phyloP scores from a whole-genome alignment of 2,888 invertebrate species.

The Pyrrhia umbra region DNA sequence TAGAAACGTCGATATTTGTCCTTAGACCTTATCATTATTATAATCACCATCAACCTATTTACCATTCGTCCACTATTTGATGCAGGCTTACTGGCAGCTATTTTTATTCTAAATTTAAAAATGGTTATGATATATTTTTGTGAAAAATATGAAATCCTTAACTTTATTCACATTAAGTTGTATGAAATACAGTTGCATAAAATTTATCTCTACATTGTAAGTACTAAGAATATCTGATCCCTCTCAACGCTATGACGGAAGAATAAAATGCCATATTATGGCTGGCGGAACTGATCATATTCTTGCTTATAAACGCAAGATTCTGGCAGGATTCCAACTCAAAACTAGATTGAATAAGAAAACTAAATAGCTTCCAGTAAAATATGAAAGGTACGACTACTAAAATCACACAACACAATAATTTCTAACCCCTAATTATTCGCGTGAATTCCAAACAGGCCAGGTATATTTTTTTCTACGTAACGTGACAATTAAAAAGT shows the following conservation, averaged over 20 bases:
- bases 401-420: not conserved
- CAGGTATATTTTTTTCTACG: constrained; percentile 20
- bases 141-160: not conserved
- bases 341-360: constrained; percentile 46
- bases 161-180: not conserved
- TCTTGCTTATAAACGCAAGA: constrained; percentile 49
- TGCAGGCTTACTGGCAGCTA: too few relatives aligned
- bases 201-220: constrained; percentile 34
- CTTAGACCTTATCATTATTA: too few relatives aligned
- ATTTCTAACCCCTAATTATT: constrained; percentile 35
- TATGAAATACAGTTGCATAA: not conserved
- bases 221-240: constrained; percentile 39
- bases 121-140: too few relatives aligned
- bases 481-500: constrained; percentile 39
- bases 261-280: constrained; percentile 51
- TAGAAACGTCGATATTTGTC: too few relatives aligned
- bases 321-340: constrained; percentile 46
- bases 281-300: constrained; percentile 47
- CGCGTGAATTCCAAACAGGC: constrained; percentile 35
- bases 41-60: too few relatives aligned
- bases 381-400: constrained; percentile 14
- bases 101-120: too few relatives aligned
- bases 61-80: too few relatives aligned
- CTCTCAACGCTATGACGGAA: constrained; percentile 41
- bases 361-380: constrained; percentile 25